These are phyloP conservation scores for Protonemura montana DNA, from an alignment of 2,888 invertebrate genomes.

Conservation along the genomic window DNA sequence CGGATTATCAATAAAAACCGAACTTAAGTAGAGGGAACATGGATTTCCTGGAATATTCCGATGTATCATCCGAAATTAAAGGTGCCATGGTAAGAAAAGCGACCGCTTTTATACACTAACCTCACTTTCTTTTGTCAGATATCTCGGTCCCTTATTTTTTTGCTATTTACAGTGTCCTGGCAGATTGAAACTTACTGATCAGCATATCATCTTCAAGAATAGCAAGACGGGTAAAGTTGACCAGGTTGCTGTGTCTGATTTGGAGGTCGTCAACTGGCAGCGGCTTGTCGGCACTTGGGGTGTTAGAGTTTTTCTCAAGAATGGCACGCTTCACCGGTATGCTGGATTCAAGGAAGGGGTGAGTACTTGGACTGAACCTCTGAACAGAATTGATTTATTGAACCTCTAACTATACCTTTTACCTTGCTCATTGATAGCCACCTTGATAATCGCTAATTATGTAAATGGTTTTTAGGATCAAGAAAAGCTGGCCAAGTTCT, in stretches of 20 bases:
- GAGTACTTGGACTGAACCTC: slow-evolving; percentile 55
- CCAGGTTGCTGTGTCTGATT: slow-evolving; percentile 82
- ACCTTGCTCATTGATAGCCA: too few relatives aligned
- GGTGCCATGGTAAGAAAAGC: slow-evolving; percentile 79
- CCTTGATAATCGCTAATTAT: too few relatives aligned
- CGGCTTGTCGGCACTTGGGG: slow-evolving; percentile 92
- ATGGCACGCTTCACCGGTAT: slow-evolving; percentile 89
- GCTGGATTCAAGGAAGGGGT: slow-evolving; percentile 92
- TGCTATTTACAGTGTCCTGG: slow-evolving; percentile 79
- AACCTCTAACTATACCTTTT: not conserved
- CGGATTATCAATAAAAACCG: not conserved
- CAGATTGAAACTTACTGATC: slow-evolving; percentile 89
- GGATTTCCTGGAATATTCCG: slow-evolving; percentile 89
- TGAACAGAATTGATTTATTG: not conserved
- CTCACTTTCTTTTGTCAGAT: slow-evolving; percentile 38
- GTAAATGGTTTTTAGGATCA: slow-evolving; percentile 70
- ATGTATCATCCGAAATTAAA: slow-evolving; percentile 83
- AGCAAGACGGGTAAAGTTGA: slow-evolving; percentile 96
- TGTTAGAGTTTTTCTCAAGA: slow-evolving; percentile 86
- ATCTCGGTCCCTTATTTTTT: too few relatives aligned
- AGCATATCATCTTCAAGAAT: slow-evolving; percentile 91
- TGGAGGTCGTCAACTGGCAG: slow-evolving; percentile 91
- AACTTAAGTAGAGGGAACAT: slow-evolving; percentile 57
- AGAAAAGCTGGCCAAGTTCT: slow-evolving; percentile 91
- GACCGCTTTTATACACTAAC: not conserved